Base-by-base conservation (phyloP, 1,140 invertebrate genomes). In the Drosophila nigrodunni region DNA sequence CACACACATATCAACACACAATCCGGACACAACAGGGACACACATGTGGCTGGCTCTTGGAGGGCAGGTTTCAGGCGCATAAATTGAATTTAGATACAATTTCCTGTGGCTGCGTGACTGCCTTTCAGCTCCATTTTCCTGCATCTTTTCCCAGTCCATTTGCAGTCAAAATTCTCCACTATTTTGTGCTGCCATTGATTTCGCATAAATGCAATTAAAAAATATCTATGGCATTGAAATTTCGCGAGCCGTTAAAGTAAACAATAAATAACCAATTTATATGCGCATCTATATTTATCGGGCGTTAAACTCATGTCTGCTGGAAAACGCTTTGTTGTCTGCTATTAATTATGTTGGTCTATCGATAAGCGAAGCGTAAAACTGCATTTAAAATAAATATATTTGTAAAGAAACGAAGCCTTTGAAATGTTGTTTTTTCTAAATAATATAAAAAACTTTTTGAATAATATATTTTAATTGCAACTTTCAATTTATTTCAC, bases 31-130 rank as follows among this genome's bases (percentile, higher is more conserved):
- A 60, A 43, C 21, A 50, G 57, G 49, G 60, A 60, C 57, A 50
- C 65, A 64, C 49, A 65, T 68, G 67, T 64, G 66, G 61, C 71
- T 72, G 70, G 50, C 49, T 47, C 68, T 70, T 41, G 49, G 43
- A 49, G 67, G 50, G 44, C 67, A 64, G 72, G 76, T 82, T 65
- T 65, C 54, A 15, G 41, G 81, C 82, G 65, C 82, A 88, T 81
- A 87, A 87, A 87, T 87, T 87, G 80, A 87, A 87, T 87, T 87
- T 88, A 88, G 83, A 87, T 87, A 87, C 83, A 88, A 87, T 87
- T 88, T 88, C 83, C 83, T 80, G 83, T 88, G 76, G 64, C 72
- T 87, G 82, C 83, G 82, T 87, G 83, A 88, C 83, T 82, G 74
- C 68, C 61, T 67, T 64, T 69, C 58, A 68, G 64, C 52, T 41